phyloP scores from a whole-genome alignment of 1,140 invertebrate species.

The Drosophila gunungcola region DNA sequence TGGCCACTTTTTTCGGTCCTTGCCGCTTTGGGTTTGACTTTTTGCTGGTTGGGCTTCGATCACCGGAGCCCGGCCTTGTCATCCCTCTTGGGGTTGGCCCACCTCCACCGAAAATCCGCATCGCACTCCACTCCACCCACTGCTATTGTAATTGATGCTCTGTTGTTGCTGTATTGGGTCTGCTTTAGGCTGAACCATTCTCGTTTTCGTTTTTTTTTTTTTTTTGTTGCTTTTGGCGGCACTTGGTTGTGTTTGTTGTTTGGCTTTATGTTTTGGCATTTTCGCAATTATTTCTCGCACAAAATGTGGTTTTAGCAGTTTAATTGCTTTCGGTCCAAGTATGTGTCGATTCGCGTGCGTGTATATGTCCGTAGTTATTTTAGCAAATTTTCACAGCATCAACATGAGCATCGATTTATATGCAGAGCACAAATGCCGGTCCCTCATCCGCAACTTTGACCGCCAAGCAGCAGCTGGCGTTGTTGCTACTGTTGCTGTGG shows the following conservation, averaged over 20 bases:
- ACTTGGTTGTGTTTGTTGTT: conserved; percentile 70
- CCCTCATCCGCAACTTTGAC: conserved; percentile 36
- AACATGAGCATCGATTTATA: conserved; percentile 82
- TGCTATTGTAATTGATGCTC: conserved; percentile 47
- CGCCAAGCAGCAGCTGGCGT: conserved; percentile 47
- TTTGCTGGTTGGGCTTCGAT: conserved; percentile 70
- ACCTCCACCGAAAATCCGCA: not conserved
- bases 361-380: conserved; percentile 75
- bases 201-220: conserved; percentile 8
- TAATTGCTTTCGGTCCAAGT: conserved; percentile 79
- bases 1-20: conserved; percentile 49
- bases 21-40: conserved; percentile 63
- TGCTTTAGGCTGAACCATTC: conserved; percentile 37
- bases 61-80: conserved; percentile 48
- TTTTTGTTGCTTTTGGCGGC: conserved; percentile 20
- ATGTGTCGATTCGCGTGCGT: conserved; percentile 35
- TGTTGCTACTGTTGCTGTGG: conserved; percentile 12
- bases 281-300: conserved; percentile 83
- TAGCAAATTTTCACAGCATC: conserved; percentile 81
- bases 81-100: conserved; percentile 29
- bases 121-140: not conserved
- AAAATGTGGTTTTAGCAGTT: conserved; percentile 84
- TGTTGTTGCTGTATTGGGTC: conserved; percentile 38
- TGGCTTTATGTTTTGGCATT: conserved; percentile 83
- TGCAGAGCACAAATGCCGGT: conserved; percentile 62